A percentile compares a stretch with the other conserved stretches of the same genome.
Evolutionary conservation across 2,113 vertebrate genomes (phyloP).

Genomic region (Scophthalmus maximus): DNA sequence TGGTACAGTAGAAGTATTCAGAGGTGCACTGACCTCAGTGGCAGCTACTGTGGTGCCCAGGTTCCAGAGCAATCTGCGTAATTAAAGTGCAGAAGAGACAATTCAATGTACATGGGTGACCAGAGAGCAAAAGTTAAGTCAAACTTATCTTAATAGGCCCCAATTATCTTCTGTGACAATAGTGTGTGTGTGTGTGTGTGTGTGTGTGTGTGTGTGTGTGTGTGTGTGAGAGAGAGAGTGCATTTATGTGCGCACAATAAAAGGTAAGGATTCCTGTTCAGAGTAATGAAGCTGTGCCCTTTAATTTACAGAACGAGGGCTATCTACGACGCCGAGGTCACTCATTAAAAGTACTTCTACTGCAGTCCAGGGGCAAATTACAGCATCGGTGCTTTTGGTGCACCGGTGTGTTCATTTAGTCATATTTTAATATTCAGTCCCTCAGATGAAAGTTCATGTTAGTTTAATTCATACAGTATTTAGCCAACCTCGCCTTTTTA

Average conservation of each 20-base stretch:
- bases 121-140: constrained; percentile 58
- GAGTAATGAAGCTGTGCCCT: constrained; percentile 57
- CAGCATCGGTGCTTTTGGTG: constrained; percentile 27
- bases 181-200: background rate
- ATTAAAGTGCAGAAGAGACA: constrained; percentile 43
- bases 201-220: constrained; percentile 28
- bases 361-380: constrained; percentile 14
- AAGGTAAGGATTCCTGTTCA: constrained; percentile 72
- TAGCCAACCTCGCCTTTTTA: no score
- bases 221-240: no score
- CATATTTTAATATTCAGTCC: background rate
- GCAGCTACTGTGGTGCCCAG: constrained; percentile 17
- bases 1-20: constrained; percentile 17
- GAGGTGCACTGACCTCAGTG: constrained; percentile 25
- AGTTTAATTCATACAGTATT: background rate
- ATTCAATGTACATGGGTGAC: constrained; percentile 46
- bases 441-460: background rate
- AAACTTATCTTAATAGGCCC: constrained; percentile 69
- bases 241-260: no score
- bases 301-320: constrained; percentile 32
- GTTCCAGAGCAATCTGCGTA: constrained; percentile 39
- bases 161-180: constrained; percentile 68
- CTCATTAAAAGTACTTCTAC: background rate
- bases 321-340: constrained; percentile 30
- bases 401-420: background rate